Base-by-base conservation (phyloP, 2,113 vertebrate genomes). In the Aphelocoma coerulescens region DNA sequence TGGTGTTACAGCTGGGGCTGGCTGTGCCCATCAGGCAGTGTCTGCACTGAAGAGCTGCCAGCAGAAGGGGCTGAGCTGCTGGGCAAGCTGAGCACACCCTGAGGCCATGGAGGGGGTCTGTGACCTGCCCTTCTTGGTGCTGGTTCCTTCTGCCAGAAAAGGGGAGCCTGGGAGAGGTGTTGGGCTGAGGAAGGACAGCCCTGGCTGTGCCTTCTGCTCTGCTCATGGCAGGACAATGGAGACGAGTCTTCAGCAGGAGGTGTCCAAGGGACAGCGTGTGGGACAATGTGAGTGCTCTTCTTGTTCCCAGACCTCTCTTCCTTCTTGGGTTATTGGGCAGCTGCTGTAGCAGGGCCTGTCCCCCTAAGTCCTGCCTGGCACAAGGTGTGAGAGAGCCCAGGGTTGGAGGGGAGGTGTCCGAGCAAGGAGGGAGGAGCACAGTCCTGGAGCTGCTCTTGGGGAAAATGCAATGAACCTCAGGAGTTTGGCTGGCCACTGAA, bases 331-430 rank as follows among this genome's bases (percentile, higher is more conserved):
- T 48, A 16, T 4, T 12, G 82, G 26, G 69, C 21, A 89, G 63
- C 32, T 23, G 17, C 52, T 68, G n/a, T 14, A 22, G 35, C 63
- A 92, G 74, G 30, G 19, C 7, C 13, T n/a, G 11, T 54, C 41
- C 61, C 48, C 13, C 1, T 6, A 20, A 22, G 11, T 37, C 35
- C n/a, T 49, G 8, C 33, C 39, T 72, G 48, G 17, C 39, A 49
- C 0, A 0, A 59, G 28, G 16, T 62, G 32, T 16, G 28, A 23
- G 11, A 46, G 6, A 66, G 23, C 21, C 41, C 48, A 33, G 66
- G 1, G 3, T 11, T 54, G 27, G 5, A 77, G 4, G 18, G 37
- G 72, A 58, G 52, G 30, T 32, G 51, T 15, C 16, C 23, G 1
- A 6, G 7, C 13, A 58, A 30, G 57, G 44, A 68, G 26, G 3